A percentile compares a stretch with the other conserved stretches of the same genome.
Evolutionary conservation across 35 echinoderm and acorn worm genomes (phyloP).

Genomic region (Eucidaris tribuloides): DNA sequence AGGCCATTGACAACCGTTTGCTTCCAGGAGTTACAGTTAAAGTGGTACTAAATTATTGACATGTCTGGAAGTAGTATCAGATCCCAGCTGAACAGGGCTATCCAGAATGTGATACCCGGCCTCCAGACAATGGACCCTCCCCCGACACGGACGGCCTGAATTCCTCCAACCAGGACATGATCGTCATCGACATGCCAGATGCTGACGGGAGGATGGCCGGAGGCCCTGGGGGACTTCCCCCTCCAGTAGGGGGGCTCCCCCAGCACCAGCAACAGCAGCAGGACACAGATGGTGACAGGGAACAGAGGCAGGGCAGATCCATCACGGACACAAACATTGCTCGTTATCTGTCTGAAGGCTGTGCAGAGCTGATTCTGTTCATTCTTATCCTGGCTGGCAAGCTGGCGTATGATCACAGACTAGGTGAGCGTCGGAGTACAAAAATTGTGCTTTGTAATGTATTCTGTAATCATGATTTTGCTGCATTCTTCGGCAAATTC

Average conservation of each 20-base stretch:
- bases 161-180: not conserved
- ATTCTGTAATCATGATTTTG: too few species aligned
- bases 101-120: conserved; percentile 55
- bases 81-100: conserved; percentile 16
- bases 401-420: conserved; percentile 54
- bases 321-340: not conserved
- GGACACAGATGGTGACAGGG: not conserved
- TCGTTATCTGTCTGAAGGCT: conserved; percentile 24
- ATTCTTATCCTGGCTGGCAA: conserved; percentile 46
- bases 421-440: conserved; percentile 43
- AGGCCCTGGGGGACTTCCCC: not conserved
- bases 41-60: not conserved
- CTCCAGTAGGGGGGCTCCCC: not conserved
- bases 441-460: too few species aligned
- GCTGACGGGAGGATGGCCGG: not conserved
- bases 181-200: conserved; percentile 46
- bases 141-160: not conserved
- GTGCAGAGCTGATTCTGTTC: conserved; percentile 28
- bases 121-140: conserved; percentile 66
- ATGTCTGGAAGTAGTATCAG: not conserved
- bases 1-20: not conserved
- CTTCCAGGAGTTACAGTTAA: not conserved
- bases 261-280: not conserved
- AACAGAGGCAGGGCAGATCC: not conserved
- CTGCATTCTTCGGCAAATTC: too few species aligned